phyloP scores from a whole-genome alignment of 2,113 vertebrate species.

The Oreocharis arfaki region DNA sequence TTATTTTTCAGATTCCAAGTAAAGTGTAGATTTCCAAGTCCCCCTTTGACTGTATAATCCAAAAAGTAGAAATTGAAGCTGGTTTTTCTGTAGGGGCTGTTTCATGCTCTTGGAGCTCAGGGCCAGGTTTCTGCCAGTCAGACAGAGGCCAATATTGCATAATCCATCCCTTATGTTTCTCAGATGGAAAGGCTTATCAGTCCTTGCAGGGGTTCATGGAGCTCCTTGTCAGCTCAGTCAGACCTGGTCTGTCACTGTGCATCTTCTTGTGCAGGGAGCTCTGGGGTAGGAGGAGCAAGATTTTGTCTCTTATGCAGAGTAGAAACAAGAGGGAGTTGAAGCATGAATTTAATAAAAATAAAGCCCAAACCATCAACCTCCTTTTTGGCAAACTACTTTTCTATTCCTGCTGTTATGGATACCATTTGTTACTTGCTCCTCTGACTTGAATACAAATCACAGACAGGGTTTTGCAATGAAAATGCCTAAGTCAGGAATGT shows the following conservation, averaged over 20 bases:
- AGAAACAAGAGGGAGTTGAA: not conserved
- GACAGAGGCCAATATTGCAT: not conserved
- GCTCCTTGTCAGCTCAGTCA: not conserved
- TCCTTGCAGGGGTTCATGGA: not conserved
- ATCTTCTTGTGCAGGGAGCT: not conserved
- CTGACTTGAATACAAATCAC: not conserved
- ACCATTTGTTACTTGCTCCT: not conserved
- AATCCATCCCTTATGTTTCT: not conserved
- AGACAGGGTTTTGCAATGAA: not conserved
- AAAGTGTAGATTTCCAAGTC: not conserved
- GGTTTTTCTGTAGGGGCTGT: not conserved
- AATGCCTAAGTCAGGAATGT: not conserved
- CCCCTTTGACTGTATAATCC: not conserved
- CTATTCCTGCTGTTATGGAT: not conserved
- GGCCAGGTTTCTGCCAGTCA: not conserved
- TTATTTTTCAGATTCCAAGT: constrained; percentile 55
- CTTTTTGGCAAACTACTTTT: not conserved
- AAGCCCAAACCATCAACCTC: not conserved
- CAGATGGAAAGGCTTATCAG: not conserved
- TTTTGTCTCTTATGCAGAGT: not conserved
- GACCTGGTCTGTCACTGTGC: not conserved
- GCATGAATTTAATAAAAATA: not conserved
- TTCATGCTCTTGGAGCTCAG: not conserved
- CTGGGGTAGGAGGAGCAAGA: not conserved
- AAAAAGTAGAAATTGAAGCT: not conserved